These are phyloP conservation scores for Harpagoxenus sublaevis DNA, from an alignment of 2,888 invertebrate genomes.

Conservation along the genomic window DNA sequence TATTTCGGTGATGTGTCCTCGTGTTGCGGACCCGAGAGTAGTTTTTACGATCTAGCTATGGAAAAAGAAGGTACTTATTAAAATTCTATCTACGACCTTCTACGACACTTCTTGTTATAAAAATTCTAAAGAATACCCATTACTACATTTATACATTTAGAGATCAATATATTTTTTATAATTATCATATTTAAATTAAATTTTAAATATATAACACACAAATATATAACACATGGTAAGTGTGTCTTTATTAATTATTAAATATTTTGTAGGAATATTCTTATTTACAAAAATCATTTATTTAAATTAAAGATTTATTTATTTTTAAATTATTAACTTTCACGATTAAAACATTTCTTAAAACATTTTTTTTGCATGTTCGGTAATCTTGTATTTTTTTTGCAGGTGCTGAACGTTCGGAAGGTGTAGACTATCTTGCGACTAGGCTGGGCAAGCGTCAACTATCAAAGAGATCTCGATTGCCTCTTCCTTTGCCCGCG, in stretches of 20 bases:
- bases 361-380: not conserved
- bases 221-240: not conserved
- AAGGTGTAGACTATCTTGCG: slow-evolving; percentile 88
- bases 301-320: not conserved
- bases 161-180: not conserved
- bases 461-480: slow-evolving; percentile 88
- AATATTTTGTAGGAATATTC: not conserved
- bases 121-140: not conserved
- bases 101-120: not conserved
- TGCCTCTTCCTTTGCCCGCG: slow-evolving; percentile 83
- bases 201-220: not conserved
- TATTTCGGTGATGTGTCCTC: slow-evolving; percentile 95
- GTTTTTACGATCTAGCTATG: slow-evolving; percentile 88
- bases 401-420: slow-evolving; percentile 78
- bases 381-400: not conserved
- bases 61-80: slow-evolving; percentile 85
- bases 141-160: not conserved
- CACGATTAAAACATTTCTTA: not conserved
- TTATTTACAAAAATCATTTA: not conserved
- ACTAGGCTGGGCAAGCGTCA: slow-evolving; percentile 88
- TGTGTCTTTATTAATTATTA: not conserved
- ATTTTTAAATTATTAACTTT: not conserved
- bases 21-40: slow-evolving; percentile 90
- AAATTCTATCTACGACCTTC: not conserved
- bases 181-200: not conserved